Evolutionary conservation across 2,888 invertebrate species (phyloP), one percentile per base, ranked within the genome.

Genomic region (Acanthoscelides obtectus): DNA sequence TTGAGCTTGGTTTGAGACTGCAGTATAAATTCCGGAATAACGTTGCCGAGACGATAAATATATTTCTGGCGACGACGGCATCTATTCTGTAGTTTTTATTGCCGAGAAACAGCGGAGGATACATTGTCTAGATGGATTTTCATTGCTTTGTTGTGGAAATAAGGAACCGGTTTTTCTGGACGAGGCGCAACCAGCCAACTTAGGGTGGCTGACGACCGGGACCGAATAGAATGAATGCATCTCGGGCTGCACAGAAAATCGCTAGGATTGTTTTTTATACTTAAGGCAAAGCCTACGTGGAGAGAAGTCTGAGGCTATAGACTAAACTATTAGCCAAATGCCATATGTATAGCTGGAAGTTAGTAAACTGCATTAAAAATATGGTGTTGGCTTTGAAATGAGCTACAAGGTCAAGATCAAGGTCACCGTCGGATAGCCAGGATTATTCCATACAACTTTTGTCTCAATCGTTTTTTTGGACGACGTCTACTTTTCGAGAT

Each of bases 1-100:
- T n/a, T n/a, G n/a, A n/a, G n/a, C n/a, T n/a, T 79, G 67, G 74
- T 73, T 71, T 72, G 74, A 63, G 45, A 45, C 45, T 45, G 45
- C 45, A 17, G 45, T 12, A 45, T 45, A 45, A 45, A 45, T 45
- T 45, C 45, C 45, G 45, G 45, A 45, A 45, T 45, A 45, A 45
- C 45, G n/a, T n/a, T n/a, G n/a, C n/a, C n/a, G 45, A 17, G 45
- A 45, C 45, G 45, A 45, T 45, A 45, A 45, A 45, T 45, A 45
- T 45, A 45, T 45, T 45, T 45, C 45, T 45, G 45, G 45, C 45
- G 45, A 45, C 45, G 45, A 6, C 45, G 45, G n/a, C n/a, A n/a
- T 45, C 45, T 45, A 45, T 45, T 45, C 45, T 12, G 45, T 45
- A 45, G 45, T 45, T 45, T 45, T 45, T 45, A 45, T 45, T 45